Base-by-base conservation (phyloP, 2,888 invertebrate genomes). In the Scaptomyza reducta region DNA sequence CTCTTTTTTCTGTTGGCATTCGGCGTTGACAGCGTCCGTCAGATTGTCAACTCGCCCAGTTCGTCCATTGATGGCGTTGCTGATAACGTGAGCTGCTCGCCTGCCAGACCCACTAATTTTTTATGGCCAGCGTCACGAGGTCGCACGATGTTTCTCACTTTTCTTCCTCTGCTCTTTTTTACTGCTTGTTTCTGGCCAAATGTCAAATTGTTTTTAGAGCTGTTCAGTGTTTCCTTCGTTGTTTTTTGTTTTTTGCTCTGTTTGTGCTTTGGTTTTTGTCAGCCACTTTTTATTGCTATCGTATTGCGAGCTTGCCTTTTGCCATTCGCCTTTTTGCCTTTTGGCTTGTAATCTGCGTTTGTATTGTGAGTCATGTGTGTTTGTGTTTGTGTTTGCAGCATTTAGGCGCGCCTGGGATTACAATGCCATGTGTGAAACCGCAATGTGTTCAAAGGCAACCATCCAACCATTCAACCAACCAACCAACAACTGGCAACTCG, bases 141-240 rank as follows among this genome's bases (percentile, higher is more conserved):
- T 64, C 58, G 60, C 73, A 58, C 40, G 47, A 38, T 47, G 58
- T 62, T 42, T 22, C 22, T 22, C 22, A 22, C 22, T 22, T 22
- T 22, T 1, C 5, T 54, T 18, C 49, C 44, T 16, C 45, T 16
- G 33, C 46, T 44, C 29, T 42, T 47, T 60, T 56, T 10, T 41
- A 33, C 29, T 69, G 54, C 70, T 79, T 77, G 65, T n/a, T n/a
- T n/a, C 74, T 87, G 85, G 82, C 82, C 87, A 82, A 82, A 85
- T 87, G 85, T 87, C 84, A 85, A 85, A 87, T 87, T 87, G 84
- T 87, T 85, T 85, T 85, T 78, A 79, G 79, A 84, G 79, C 79
- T 66, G 75, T 69, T 54, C 41, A 67, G 68, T 55, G 74, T 70
- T 63, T 27, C 51, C 50, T 42, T 62, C 47, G 33, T 51, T 22